phyloP scores from a whole-genome alignment of 1,140 invertebrate genomes.

The Apis laboriosa region DNA sequence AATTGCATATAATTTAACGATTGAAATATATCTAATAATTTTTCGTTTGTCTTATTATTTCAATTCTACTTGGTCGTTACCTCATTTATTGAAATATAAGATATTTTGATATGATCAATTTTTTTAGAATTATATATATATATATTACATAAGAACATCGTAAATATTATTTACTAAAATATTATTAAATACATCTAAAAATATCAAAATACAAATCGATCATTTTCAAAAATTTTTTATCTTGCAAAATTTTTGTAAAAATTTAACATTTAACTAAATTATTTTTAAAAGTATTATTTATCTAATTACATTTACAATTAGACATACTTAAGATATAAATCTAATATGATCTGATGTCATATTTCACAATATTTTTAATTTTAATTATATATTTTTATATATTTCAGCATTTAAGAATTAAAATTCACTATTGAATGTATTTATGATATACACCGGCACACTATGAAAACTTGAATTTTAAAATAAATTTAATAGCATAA shows the following conservation, averaged over 20 bases:
- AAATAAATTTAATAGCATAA: constrained; percentile 1
- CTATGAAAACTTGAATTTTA: neutral
- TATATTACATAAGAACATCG: neutral
- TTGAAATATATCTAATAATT: neutral
- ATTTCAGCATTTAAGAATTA: constrained; percentile 1
- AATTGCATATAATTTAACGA: neutral
- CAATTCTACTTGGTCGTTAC: neutral
- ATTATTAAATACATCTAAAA: neutral
- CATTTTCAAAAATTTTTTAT: neutral
- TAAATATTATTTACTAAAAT: neutral
- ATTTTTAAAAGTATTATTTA: neutral
- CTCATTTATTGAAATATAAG: neutral
- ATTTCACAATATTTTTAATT: neutral
- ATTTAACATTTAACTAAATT: neutral
- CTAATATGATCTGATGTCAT: neutral
- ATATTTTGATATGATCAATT: neutral
- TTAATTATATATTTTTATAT: neutral
- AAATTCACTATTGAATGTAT: constrained; percentile 17
- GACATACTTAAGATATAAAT: neutral
- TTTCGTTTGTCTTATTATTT: neutral
- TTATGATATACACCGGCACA: constrained; percentile 6
- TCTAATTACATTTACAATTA: neutral
- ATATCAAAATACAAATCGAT: neutral
- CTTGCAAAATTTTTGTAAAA: neutral
- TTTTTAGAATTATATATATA: neutral